Base-by-base conservation (phyloP, 2,797 vertebrate genomes). In the Danio aesculapii region DNA sequence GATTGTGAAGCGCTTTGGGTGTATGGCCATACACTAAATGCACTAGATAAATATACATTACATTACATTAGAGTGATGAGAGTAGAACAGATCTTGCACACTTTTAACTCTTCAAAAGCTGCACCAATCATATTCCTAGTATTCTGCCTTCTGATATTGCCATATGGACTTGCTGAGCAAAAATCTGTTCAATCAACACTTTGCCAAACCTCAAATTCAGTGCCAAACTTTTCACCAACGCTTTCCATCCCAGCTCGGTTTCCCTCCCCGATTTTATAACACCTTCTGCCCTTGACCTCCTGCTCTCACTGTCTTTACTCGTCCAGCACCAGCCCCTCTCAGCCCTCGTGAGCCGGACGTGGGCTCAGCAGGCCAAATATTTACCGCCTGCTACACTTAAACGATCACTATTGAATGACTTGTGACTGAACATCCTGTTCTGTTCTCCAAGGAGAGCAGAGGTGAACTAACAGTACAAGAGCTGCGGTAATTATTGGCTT, bases 141-240 rank as follows among this genome's bases (percentile, higher is more conserved):
- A 12, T 14, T 11, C 52, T 77, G 44, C 49, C 57, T 64, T 69
- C 44, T 61, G 55, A 69, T 41, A 21, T 19, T 49, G 12, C 77
- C 68, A 6, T 79, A 71, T 79, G 68, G 77, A 43, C 79, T 66
- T 50, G 70, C 79, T 81, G 79, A 74, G 70, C 70, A 58, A 58
- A 64, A 61, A 81, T 81, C 71, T 67, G 79, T 67, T 68, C 13
- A 67, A 44, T 67, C 21, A 6, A 17, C 49, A 39, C 52, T 39
- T 12, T 74, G 79, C 62, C 78, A 81, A 64, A 58, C 19, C 19
- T n/a, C 11, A 11, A 58, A n/a, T 66, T 14, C 43, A 14, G 43
- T 47, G 70, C 70, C 71, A 75, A 74, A 74, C 3, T 17, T 39
- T 73, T 64, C 63, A 10, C n/a, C 13, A 66, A 39, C n/a, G 4